phyloP scores from a whole-genome alignment of 2,888 invertebrate genomes.

The Noctuana brunneofusca region DNA sequence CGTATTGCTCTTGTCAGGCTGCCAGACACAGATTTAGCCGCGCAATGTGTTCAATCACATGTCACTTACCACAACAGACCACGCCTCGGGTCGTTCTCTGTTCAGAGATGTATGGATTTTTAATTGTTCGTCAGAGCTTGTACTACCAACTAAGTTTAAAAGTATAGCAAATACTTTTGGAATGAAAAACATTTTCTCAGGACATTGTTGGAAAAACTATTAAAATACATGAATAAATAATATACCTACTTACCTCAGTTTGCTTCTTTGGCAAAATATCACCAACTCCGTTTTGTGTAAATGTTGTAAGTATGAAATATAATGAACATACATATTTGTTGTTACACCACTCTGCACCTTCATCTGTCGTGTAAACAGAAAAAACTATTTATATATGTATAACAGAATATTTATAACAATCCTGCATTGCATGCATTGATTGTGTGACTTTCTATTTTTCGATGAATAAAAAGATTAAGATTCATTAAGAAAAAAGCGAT shows the following conservation, averaged over 20 bases:
- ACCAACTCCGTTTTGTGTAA: slow-evolving; percentile 67
- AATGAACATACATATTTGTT: slow-evolving; percentile 62
- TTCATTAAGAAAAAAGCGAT: too few species aligned
- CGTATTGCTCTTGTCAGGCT: slow-evolving; percentile 26
- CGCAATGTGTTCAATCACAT: slow-evolving; percentile 30
- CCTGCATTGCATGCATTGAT: too few species aligned
- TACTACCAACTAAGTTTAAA: not conserved
- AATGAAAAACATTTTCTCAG: not conserved
- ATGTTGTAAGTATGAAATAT: slow-evolving; percentile 67
- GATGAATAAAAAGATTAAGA: too few species aligned
- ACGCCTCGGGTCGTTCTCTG: slow-evolving; percentile 15
- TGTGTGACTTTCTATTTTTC: too few species aligned
- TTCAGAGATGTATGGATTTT: slow-evolving; percentile 1
- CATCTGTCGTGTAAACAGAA: slow-evolving; percentile 42
- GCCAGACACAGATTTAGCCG: slow-evolving; percentile 30
- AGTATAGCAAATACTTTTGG: not conserved
- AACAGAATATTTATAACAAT: too few species aligned
- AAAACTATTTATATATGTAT: too few species aligned
- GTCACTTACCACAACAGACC: slow-evolving; percentile 23
- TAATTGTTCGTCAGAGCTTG: slow-evolving; percentile 6
- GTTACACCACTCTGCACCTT: slow-evolving; percentile 50
- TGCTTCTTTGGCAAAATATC: slow-evolving; percentile 66
- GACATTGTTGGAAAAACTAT: not conserved
- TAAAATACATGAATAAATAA: not conserved
- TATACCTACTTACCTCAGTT: slow-evolving; percentile 50